A percentile compares a stretch with the other conserved stretches of the same genome.
Conservation (phyloP, 2,888 invertebrate genomes). For the Eupsilia transversa region DNA sequence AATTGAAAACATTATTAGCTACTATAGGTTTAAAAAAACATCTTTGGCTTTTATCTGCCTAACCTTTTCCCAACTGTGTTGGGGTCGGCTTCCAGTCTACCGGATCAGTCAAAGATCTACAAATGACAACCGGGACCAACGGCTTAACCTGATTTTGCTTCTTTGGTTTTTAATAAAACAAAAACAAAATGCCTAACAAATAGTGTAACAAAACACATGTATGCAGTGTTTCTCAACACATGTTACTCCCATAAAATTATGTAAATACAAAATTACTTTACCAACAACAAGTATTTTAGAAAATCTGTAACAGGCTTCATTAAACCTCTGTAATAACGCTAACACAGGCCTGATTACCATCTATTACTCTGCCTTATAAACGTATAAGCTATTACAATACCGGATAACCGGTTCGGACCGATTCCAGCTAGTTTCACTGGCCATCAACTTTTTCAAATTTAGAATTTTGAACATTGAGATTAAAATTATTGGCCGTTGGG, state of each 20-base stretch:
- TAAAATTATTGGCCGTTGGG: constrained; percentile 67
- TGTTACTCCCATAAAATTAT: constrained; percentile 53
- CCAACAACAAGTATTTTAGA: constrained; percentile 52
- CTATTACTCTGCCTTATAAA: constrained; percentile 63
- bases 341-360: constrained; percentile 60
- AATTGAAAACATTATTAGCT: background rate
- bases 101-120: too few species aligned
- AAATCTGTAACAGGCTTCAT: constrained; percentile 59
- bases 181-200: constrained; percentile 4
- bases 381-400: constrained; percentile 63
- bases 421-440: constrained; percentile 61
- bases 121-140: too few species aligned
- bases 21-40: background rate
- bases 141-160: too few species aligned
- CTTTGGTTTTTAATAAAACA: background rate
- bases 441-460: constrained; percentile 69
- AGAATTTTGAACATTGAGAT: constrained; percentile 63
- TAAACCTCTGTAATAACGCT: constrained; percentile 60
- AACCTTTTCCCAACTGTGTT: too few species aligned
- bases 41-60: too few species aligned
- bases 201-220: constrained; percentile 16
- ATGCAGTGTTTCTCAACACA: constrained; percentile 26
- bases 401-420: constrained; percentile 60
- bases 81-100: too few species aligned
- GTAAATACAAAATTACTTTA: constrained; percentile 52